Evolutionary conservation across 2,888 invertebrate genomes (phyloP).

Genomic region (Heliconius hortense): DNA sequence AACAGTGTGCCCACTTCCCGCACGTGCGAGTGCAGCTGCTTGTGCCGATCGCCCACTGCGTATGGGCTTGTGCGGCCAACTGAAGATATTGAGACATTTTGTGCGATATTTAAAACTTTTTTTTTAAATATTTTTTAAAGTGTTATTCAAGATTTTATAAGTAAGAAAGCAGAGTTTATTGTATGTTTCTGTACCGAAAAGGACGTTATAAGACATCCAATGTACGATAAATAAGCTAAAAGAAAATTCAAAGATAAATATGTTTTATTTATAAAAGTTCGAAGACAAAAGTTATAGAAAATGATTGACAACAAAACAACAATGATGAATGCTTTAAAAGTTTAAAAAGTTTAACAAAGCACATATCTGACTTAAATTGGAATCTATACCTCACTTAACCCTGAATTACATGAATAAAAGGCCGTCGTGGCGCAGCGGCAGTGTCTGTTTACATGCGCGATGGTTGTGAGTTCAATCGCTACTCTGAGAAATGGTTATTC

Average conservation of each 20-base stretch:
- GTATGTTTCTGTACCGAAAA: too few relatives aligned
- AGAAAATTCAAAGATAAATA: too few relatives aligned
- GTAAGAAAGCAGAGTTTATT: too few relatives aligned
- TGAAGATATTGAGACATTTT: slow-evolving; percentile 1
- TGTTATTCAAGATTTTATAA: neutral
- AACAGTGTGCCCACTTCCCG: slow-evolving; percentile 44
- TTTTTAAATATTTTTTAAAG: neutral
- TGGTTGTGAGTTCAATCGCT: neutral
- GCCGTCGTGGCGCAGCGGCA: neutral
- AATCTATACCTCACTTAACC: too few relatives aligned
- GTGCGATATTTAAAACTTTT: neutral
- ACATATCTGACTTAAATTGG: neutral
- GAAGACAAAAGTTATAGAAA: neutral
- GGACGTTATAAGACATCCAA: too few relatives aligned
- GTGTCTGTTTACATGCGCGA: neutral
- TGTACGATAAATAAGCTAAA: too few relatives aligned
- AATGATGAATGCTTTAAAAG: neutral
- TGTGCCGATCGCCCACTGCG: slow-evolving; percentile 55
- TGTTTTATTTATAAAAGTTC: neutral
- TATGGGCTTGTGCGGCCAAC: slow-evolving; percentile 39
- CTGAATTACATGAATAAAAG: neutral
- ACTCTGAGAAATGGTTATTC: neutral
- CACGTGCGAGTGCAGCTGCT: slow-evolving; percentile 52
- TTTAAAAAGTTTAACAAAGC: neutral
- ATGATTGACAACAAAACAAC: neutral